Evolutionary conservation across 2,113 vertebrate species (phyloP), one percentile per base, ranked within the genome.

Genomic region (Pelvicachromis taeniatus): DNA sequence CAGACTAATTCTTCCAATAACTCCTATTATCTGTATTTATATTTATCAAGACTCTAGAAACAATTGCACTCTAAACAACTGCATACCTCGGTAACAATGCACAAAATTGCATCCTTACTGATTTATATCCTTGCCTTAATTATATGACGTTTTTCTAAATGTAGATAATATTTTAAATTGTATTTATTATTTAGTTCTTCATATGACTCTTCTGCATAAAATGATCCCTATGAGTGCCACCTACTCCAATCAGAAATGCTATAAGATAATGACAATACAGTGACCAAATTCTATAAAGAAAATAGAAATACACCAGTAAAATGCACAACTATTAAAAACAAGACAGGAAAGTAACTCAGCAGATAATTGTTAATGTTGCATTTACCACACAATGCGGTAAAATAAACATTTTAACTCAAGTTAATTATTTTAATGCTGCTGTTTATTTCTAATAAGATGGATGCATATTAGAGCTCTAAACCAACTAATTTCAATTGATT

Each of bases 21-120:
- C 8, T 0, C 3, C 21, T 16, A 17, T 6, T 45, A 21, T 0
- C 7, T 42, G 35, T 45, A 45, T 45, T 45, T 45, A 45, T 45
- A 70, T 70, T 21, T 70, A 26, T 70, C 42, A 45, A 4, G 40
- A 70, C 40, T 42, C 35, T 23, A 68, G 7, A 2, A 68, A 6
- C 3, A 14, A 40, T 0, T 65, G n/a, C 0, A 12, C 11, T 9
- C 11, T 0, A 68, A 68, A 40, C 0, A 38, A 63, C 59, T 38
- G 59, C 59, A 38, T 63, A 63, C 19, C 38, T 63, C 1, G 1
- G 21, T 63, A 38, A 21, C 33, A 63, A 63, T 21, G 10, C 1
- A 7, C 12, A 40, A 68, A 68, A 1, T 68, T 68, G 63, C 35
- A 68, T 68, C 7, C 4, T 6, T 38, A 63, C 19, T 1, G 1